Conservation (phyloP, 2,797 vertebrate genomes). For the Neomorphus geoffroyi region DNA sequence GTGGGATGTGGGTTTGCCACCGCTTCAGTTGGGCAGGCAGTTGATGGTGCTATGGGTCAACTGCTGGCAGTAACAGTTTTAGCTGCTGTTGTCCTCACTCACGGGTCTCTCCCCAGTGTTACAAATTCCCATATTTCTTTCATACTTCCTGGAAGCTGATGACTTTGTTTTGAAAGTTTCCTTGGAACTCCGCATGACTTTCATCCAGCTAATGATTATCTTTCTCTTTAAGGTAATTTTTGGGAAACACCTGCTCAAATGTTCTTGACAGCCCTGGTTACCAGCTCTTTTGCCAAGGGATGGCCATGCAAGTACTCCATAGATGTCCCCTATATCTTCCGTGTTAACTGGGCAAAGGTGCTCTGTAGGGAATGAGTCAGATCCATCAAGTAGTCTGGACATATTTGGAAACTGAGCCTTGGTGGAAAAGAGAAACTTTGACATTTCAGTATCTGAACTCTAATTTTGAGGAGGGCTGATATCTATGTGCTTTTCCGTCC, state of each 20-base stretch:
- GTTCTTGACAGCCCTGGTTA: not conserved
- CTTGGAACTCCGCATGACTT: not conserved
- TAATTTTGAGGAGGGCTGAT: not conserved
- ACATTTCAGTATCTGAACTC: not conserved
- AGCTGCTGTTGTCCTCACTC: not conserved
- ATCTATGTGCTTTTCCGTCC: not conserved
- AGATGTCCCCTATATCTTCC: not conserved
- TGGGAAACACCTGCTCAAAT: not conserved
- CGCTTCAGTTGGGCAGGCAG: rapidly evolving
- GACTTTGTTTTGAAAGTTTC: not conserved
- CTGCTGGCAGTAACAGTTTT: not conserved
- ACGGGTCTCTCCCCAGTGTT: not conserved
- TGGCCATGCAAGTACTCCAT: not conserved
- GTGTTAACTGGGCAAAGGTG: not conserved
- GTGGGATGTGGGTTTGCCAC: not conserved
- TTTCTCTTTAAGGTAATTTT: not conserved
- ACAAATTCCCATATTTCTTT: rapidly evolving
- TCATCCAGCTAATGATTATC: not conserved
- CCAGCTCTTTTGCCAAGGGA: not conserved
- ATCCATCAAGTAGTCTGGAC: not conserved
- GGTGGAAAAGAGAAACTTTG: not conserved
- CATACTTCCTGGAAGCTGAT: not conserved
- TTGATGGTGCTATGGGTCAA: not conserved
- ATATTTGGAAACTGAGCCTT: not conserved
- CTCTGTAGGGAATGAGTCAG: not conserved